Conservation (phyloP, 2,888 invertebrate species). For the Oasisia sp. region DNA sequence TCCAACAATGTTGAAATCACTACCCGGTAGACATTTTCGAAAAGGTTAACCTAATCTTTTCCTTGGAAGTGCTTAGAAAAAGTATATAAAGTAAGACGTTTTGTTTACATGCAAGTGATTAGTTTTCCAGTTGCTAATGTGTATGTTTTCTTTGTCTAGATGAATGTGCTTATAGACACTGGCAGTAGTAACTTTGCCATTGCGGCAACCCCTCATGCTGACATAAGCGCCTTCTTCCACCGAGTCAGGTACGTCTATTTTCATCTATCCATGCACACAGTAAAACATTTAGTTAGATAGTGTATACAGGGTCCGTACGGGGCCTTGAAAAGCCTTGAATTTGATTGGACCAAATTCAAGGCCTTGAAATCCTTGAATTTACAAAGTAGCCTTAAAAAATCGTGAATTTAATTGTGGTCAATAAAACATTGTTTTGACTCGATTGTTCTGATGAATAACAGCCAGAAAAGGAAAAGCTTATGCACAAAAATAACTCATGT, state of each 20-base stretch:
- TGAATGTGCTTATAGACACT: conserved; percentile 74
- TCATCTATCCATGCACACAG: not conserved
- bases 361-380: no score
- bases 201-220: conserved; percentile 69
- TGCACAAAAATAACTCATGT: no score
- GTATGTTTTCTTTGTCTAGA: conserved; percentile 64
- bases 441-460: no score
- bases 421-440: no score
- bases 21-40: not conserved
- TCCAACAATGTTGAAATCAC: not conserved
- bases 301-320: no score
- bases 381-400: no score
- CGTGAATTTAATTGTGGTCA: no score
- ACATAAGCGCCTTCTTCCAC: conserved; percentile 65
- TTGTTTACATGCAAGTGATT: not conserved
- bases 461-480: no score
- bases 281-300: not conserved
- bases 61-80: not conserved
- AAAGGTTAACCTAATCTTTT: not conserved
- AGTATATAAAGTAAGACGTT: not conserved
- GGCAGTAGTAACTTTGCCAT: conserved; percentile 76
- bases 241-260: conserved; percentile 50
- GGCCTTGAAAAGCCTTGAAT: no score
- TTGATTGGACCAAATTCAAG: no score
- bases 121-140: not conserved